Evolutionary conservation across 2,113 vertebrate genomes (phyloP).

Genomic region (Syngnathus floridae): DNA sequence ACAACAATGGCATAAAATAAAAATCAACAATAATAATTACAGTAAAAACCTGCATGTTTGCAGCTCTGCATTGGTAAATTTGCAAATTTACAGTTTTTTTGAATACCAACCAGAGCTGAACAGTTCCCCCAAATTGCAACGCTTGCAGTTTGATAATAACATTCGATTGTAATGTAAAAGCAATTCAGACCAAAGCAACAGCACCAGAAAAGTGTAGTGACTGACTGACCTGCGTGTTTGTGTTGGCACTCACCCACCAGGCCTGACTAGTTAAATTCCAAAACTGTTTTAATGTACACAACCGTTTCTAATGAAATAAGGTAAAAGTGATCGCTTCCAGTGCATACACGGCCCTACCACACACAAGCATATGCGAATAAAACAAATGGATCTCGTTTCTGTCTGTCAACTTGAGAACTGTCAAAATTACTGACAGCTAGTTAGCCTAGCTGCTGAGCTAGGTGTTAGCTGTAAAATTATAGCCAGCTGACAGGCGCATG

Average conservation of each 20-base stretch:
- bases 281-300: background rate
- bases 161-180: no score
- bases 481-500: background rate
- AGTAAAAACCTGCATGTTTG: no score
- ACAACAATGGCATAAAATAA: no score
- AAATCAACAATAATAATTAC: no score
- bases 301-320: background rate
- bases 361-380: no score
- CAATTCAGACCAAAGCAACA: constrained; percentile 1
- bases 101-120: no score
- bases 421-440: background rate
- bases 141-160: no score
- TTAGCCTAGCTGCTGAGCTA: background rate
- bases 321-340: background rate
- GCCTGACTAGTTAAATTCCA: constrained; percentile 1
- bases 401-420: background rate
- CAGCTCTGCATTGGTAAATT: no score
- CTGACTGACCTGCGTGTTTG: background rate
- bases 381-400: background rate
- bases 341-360: background rate
- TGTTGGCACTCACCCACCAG: background rate
- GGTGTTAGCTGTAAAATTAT: background rate
- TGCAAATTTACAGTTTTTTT: no score
- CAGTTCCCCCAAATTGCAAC: no score
- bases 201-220: background rate